These are phyloP conservation scores for Silurus asotus DNA, from an alignment of 2,113 vertebrate genomes.

Conservation along the genomic window DNA sequence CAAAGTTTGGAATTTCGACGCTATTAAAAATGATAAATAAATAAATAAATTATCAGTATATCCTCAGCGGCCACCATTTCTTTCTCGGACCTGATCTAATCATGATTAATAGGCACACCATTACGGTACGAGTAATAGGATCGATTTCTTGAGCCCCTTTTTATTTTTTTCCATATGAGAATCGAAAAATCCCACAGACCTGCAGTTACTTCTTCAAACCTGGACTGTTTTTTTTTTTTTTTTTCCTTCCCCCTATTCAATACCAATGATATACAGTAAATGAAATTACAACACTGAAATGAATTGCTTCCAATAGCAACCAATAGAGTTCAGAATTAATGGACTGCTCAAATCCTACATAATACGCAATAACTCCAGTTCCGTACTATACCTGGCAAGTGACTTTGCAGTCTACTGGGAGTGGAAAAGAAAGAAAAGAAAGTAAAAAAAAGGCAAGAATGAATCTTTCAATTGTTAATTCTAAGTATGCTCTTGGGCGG, in stretches of 20 bases:
- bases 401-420: neutral
- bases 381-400: neutral
- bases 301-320: constrained; percentile 30
- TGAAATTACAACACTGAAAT: constrained; percentile 38
- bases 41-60: neutral
- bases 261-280: neutral
- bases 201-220: neutral
- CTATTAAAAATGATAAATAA: neutral
- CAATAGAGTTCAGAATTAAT: constrained; percentile 32
- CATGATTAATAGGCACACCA: constrained; percentile 21
- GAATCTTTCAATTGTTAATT: neutral
- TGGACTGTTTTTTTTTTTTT: neutral
- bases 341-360: constrained; percentile 32
- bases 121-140: neutral
- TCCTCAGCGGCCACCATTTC: too few relatives aligned
- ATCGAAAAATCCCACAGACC: neutral
- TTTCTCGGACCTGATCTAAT: constrained; percentile 5
- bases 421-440: neutral
- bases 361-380: constrained; percentile 5
- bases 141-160: constrained; percentile 1
- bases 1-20: neutral
- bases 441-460: too few relatives aligned
- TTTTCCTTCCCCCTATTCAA: too few relatives aligned
- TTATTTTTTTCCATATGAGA: neutral
- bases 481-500: neutral